Evolutionary conservation across 2,113 vertebrate species (phyloP).

Genomic region (Tretioscincus oriximinensis): DNA sequence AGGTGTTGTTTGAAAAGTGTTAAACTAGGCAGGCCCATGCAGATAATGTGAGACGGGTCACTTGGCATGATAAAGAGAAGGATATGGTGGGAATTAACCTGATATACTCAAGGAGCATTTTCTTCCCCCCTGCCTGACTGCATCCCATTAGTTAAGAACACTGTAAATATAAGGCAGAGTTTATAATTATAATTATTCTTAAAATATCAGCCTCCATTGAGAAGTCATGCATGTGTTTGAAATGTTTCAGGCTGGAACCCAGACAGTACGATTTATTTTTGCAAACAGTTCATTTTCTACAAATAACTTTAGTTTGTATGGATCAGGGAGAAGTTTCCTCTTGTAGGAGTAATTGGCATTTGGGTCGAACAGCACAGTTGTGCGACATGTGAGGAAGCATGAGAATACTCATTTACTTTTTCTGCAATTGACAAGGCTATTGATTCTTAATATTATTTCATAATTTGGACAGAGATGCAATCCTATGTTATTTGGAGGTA

Average conservation of each 20-base stretch:
- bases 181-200: constrained; percentile 26
- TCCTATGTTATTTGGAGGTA: neutral
- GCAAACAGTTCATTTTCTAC: neutral
- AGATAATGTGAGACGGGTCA: constrained; percentile 72
- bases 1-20: constrained; percentile 81
- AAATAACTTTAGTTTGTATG: constrained; percentile 3
- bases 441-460: neutral
- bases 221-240: constrained; percentile 15
- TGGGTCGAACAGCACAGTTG: neutral
- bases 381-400: neutral
- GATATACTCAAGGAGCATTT: constrained; percentile 54
- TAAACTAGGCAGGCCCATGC: constrained; percentile 75
- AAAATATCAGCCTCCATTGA: constrained; percentile 32
- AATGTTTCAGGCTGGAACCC: constrained; percentile 14
- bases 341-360: neutral
- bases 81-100: constrained; percentile 73
- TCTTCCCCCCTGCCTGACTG: constrained; percentile 10
- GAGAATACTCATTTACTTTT: neutral
- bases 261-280: neutral
- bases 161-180: constrained; percentile 39
- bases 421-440: neutral
- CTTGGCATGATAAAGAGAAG: constrained; percentile 71
- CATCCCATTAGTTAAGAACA: constrained; percentile 60
- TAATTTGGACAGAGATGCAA: neutral
- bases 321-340: neutral